Conservation (phyloP, 1,140 invertebrate species). For the Macrosteles quadrilineatus region DNA sequence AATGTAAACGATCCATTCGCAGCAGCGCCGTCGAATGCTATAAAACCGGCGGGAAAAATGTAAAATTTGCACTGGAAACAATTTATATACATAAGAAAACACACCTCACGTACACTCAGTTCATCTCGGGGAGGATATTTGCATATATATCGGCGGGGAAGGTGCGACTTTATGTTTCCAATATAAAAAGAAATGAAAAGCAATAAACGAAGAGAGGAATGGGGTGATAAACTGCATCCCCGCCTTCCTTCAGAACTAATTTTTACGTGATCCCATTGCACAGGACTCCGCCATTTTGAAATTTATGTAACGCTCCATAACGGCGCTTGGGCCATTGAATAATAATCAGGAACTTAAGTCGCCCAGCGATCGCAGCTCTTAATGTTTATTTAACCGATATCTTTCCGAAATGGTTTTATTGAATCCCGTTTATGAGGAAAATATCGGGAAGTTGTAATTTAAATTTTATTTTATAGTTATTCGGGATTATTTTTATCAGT, state of each 20-base stretch:
- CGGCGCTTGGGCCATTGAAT: slow-evolving; percentile 32
- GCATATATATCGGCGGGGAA: slow-evolving; percentile 32
- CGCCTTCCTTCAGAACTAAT: slow-evolving; percentile 14
- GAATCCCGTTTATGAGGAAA: too few species aligned
- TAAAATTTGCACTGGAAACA: background rate
- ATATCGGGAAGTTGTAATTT: too few species aligned
- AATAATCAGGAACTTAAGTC: slow-evolving; percentile 23
- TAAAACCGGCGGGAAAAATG: too few species aligned
- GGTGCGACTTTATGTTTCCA: slow-evolving; percentile 29
- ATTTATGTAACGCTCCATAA: slow-evolving; percentile 34
- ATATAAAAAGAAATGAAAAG: slow-evolving; percentile 38
- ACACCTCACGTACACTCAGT: slow-evolving; percentile 6
- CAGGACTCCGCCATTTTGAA: slow-evolving; percentile 23
- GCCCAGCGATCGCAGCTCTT: too few species aligned
- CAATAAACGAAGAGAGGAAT: slow-evolving; percentile 32
- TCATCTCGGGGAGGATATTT: slow-evolving; percentile 32
- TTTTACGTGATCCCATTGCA: slow-evolving; percentile 25
- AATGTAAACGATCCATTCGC: background rate
- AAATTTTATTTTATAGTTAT: too few species aligned
- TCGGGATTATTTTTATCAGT: too few species aligned
- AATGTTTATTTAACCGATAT: too few species aligned
- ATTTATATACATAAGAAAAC: background rate
- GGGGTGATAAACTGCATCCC: slow-evolving; percentile 1
- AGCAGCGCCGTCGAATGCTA: background rate
- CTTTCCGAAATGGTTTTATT: too few species aligned